Percentiles rank a stretch among this genome's conserved stretches.
These are phyloP conservation scores for Bovichtus diacanthus DNA, from an alignment of 2,797 vertebrate genomes.

Conservation along the genomic window DNA sequence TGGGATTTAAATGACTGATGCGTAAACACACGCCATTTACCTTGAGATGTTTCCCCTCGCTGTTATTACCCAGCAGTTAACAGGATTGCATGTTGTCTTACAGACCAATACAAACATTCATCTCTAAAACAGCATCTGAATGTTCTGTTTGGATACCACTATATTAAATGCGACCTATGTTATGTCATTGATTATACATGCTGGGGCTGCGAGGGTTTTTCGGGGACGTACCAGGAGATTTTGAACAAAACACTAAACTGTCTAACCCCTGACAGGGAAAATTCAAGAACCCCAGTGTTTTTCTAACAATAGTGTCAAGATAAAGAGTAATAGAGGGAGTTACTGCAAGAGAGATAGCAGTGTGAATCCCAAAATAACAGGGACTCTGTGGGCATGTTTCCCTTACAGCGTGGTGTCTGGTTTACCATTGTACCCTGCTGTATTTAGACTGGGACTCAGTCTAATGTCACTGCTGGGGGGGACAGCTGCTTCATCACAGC, in stretches of 20 bases:
- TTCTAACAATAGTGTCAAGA: slow-evolving; percentile 17
- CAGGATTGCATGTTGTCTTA: slow-evolving; percentile 7
- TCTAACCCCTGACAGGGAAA: slow-evolving; percentile 29
- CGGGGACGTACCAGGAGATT: not conserved
- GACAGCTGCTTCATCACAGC: slow-evolving; percentile 81
- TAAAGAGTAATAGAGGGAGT: slow-evolving; percentile 46
- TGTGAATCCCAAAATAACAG: slow-evolving; percentile 80
- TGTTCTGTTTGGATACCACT: not conserved
- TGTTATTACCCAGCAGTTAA: not conserved
- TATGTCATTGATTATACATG: not conserved
- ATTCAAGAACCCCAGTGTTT: slow-evolving; percentile 10
- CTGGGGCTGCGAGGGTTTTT: not conserved
- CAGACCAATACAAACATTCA: not conserved
- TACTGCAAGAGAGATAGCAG: slow-evolving; percentile 47
- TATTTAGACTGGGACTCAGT: slow-evolving; percentile 79
- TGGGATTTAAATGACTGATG: not conserved
- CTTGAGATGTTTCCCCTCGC: not conserved
- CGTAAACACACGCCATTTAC: not conserved
- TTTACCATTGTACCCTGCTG: slow-evolving; percentile 83
- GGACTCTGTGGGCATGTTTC: slow-evolving; percentile 69
- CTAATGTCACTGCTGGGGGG: slow-evolving; percentile 66
- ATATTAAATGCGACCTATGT: not conserved
- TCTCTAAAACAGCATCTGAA: not conserved
- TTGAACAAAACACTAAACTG: not conserved
- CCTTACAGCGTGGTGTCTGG: slow-evolving; percentile 74